phyloP scores from a whole-genome alignment of 2,113 vertebrate genomes.

The Turdus rufiventris region DNA sequence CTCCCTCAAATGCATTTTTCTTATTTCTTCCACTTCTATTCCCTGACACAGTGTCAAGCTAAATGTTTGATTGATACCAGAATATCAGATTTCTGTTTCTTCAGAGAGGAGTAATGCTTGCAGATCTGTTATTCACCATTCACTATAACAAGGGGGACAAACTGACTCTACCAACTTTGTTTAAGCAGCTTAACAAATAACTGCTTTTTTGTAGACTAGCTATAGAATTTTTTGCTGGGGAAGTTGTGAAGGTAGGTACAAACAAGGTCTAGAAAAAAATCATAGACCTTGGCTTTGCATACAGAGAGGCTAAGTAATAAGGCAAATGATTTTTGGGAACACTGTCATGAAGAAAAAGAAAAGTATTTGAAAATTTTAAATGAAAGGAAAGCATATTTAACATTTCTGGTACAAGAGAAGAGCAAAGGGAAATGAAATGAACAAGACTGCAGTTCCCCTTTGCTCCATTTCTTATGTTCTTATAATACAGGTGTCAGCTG shows the following conservation, averaged over 20 bases:
- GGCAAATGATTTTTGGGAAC: not conserved
- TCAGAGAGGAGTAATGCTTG: not conserved
- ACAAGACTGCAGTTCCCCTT: not conserved
- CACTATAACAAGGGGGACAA: not conserved
- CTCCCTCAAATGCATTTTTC: not conserved
- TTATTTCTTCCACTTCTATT: not conserved
- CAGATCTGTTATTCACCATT: not conserved
- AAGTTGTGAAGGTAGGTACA: not conserved
- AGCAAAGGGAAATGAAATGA: not conserved
- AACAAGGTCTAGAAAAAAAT: not conserved
- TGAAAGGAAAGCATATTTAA: not conserved
- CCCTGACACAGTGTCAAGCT: not conserved
- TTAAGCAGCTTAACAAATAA: not conserved
- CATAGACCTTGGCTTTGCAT: not conserved
- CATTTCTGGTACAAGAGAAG: not conserved
- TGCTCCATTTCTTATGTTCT: not conserved
- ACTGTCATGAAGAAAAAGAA: too few relatives aligned
- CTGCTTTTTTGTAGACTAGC: not conserved
- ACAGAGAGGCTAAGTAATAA: not conserved
- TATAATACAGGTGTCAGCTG: accelerated
- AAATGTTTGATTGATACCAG: not conserved
- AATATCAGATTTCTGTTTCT: not conserved
- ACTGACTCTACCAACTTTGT: not conserved
- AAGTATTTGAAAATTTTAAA: not conserved
- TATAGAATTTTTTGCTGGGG: not conserved